Conservation (phyloP, 64 coral and sea anemone genomes). For the Acropora yongei region DNA sequence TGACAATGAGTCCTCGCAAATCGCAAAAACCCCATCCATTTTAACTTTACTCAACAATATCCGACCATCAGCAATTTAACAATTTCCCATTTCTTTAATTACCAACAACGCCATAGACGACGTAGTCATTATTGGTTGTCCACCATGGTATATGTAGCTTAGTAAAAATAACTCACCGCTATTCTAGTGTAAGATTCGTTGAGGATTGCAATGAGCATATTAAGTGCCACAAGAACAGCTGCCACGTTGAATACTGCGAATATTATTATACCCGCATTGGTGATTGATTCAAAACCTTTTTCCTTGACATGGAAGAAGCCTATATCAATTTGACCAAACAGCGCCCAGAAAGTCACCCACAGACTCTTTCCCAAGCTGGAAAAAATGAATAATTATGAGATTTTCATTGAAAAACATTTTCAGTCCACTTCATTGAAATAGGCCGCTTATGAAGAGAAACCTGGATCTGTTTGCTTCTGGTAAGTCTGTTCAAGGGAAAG, state of each 20-base stretch:
- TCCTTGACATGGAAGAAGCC: not conserved
- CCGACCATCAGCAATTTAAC: no score
- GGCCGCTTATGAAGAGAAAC: no score
- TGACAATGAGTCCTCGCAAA: no score
- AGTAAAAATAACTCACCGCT: not conserved
- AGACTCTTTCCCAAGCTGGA: conserved; percentile 1
- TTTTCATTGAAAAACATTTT: not conserved
- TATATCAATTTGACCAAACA: conserved; percentile 14
- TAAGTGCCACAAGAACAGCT: conserved; percentile 31
- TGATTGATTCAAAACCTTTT: not conserved
- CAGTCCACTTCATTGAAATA: not conserved
- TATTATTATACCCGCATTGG: not conserved
- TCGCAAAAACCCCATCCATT: no score
- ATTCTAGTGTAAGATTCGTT: conserved; percentile 30
- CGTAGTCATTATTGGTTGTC: no score
- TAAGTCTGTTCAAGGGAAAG: no score
- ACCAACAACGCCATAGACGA: no score
- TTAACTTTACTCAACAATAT: no score
- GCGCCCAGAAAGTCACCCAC: not conserved
- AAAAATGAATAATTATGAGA: not conserved
- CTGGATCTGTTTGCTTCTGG: no score
- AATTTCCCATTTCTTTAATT: no score
- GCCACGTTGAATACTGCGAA: conserved; percentile 9
- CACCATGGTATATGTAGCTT: no score
- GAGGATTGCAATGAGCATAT: conserved; percentile 36